Evolutionary conservation across 1,140 invertebrate species (phyloP), one percentile per base, ranked within the genome.

Genomic region (Diachasma alloeum): DNA sequence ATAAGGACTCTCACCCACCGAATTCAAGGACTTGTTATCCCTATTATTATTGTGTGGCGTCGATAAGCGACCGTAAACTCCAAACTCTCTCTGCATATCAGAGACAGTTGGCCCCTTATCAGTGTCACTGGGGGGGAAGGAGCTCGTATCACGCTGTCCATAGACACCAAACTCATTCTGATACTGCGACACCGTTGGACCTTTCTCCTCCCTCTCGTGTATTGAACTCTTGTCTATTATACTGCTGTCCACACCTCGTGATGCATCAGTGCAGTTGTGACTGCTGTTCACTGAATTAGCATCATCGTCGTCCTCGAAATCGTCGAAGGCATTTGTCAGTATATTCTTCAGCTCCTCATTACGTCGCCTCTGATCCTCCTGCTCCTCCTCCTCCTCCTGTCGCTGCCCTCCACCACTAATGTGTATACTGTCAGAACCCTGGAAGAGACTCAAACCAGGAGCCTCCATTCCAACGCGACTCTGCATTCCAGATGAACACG

Each of bases 401-500:
- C 81, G 81, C 24, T 84, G 81, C n/a, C 70, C 69, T 66, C 75
- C 84, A 44, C 82, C 72, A 80, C 86, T 87, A 74, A 90, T 73
- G 17, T 84, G 83, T 72, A 90, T 84, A 46, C 81, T 83, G 26
- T 85, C 85, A 37, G 83, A 84, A 77, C 83, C 87, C 80, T 88
- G 85, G 77, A 89, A 89, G 71, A 90, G 82, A 83, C 87, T 89
- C 72, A 88, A 74, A 48, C 87, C 87, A 80, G 88, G 87, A 79
- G 80, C 85, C 74, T 90, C 87, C 87, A 89, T 89, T 59, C 84
- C 84, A 79, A 74, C 53, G 76, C 81, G 74, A 79, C 81, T 71
- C 76, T 81, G 81, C 81, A 81, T 79, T 77, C 68, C 78, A 59
- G 80, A 80, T 78, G 46, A 72, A 72, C 53, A 79, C 74, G 67